Evolutionary conservation across 2,888 invertebrate genomes (phyloP), one percentile per base, ranked within the genome.

Genomic region (Heteromyza rotundicornis): DNA sequence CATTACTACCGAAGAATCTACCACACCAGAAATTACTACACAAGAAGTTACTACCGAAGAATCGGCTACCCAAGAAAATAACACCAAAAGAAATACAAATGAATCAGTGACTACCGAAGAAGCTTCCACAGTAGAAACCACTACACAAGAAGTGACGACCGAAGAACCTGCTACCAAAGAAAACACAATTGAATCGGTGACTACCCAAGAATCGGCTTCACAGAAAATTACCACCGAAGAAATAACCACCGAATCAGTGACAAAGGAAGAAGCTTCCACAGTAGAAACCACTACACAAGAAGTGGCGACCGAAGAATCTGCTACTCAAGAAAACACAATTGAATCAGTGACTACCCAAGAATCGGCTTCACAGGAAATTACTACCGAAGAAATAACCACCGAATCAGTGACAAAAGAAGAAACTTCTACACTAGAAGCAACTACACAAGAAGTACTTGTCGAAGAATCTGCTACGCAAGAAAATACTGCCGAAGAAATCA

Each of bases 41-140:
- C 47, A 49, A 3, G 10, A 19, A 50, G n/a, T 19, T 40, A 40
- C 10, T 53, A 2, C 14, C 23, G 22, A 36, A 22, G 20, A 16
- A 17, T 22, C 22, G n/a, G 19, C 16, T 17, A 12, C 14, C 20
- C 35, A 8, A 20, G 24, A 16, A 8, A 22, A 14, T 20, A 47
- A 47, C 23, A 47, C 27, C 22, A 2, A 40, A 2, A 14, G 5
- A 32, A 17, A 8, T 16, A 24, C 12, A 47, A 40, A 17, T 19
- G 44, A 57, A 57, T 44, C n/a, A 40, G 17, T 44, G 19, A 57
- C 61, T 20, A 61, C 52, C 36, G 35, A 1, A 12, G 60, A 50
- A 14, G 10, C 5, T 44, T 3, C 5, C n/a, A 3, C 20, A 1
- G 16, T 35, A 3, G 5, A 17, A 40, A 35, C 53, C 1, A 55